Conservation (phyloP, 2,797 vertebrate species). For the Peromyscus eremicus region DNA sequence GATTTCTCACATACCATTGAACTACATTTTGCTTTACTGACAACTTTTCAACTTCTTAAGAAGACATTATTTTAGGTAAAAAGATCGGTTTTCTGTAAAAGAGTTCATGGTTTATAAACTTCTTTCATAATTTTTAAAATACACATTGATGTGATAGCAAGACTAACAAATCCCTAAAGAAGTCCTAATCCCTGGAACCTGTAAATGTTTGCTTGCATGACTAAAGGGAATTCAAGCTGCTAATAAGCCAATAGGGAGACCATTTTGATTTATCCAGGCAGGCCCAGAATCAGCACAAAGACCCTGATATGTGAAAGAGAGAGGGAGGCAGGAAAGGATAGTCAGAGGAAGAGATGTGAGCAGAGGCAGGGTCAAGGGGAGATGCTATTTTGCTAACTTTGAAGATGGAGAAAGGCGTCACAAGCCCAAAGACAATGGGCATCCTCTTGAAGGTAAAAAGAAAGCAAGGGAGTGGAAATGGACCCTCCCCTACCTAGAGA, state of each 20-base stretch:
- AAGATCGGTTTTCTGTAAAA: conserved; percentile 38
- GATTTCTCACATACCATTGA: conserved; percentile 35
- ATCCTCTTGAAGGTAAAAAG: neutral
- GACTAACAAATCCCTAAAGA: neutral
- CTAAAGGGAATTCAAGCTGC: conserved; percentile 32
- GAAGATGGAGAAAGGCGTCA: conserved; percentile 27
- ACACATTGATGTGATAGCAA: neutral
- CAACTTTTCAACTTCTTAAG: conserved; percentile 43
- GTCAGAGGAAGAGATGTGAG: neutral
- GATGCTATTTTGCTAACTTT: neutral
- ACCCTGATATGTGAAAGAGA: neutral
- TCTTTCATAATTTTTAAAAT: conserved; percentile 49
- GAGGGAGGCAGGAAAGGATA: conserved; percentile 22
- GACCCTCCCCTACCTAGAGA: neutral
- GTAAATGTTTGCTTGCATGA: neutral
- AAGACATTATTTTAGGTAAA: conserved; percentile 12
- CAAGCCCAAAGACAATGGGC: neutral
- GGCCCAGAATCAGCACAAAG: neutral
- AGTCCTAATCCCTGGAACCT: neutral
- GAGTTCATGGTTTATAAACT: neutral
- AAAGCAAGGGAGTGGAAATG: neutral
- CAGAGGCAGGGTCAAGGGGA: neutral
- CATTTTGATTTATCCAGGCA: neutral
- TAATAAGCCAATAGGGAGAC: conserved; percentile 13
- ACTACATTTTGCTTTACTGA: conserved; percentile 52